A percentile compares a stretch with the other conserved stretches of the same genome.
phyloP scores from a whole-genome alignment of 2,888 invertebrate genomes.

The Cactoblastis cactorum region DNA sequence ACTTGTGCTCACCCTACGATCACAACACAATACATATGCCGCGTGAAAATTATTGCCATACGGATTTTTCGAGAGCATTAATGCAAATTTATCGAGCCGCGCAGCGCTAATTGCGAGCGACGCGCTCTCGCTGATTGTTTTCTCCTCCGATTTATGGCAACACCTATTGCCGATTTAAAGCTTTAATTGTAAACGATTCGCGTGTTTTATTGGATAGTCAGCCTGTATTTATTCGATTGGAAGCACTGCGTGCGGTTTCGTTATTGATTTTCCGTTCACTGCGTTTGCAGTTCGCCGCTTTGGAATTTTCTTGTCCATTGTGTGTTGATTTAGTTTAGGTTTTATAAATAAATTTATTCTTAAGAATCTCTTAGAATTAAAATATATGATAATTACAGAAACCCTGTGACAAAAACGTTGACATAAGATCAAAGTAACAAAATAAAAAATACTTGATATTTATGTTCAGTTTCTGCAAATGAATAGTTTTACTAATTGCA shows the following conservation, averaged over 20 bases:
- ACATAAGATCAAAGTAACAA: too few species aligned
- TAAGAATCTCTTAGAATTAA: too few species aligned
- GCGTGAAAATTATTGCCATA: constrained; percentile 72
- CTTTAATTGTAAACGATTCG: constrained; percentile 79
- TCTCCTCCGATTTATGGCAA: constrained; percentile 77
- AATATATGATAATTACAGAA: too few species aligned
- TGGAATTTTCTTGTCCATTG: constrained; percentile 42
- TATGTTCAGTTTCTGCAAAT: too few species aligned
- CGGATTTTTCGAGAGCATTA: constrained; percentile 79
- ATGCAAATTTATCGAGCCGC: constrained; percentile 78
- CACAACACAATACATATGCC: constrained; percentile 45
- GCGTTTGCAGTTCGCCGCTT: constrained; percentile 46
- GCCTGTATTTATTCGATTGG: constrained; percentile 69
- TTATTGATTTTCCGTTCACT: constrained; percentile 66
- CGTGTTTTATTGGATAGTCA: constrained; percentile 79
- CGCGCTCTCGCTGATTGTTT: constrained; percentile 77
- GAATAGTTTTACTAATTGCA: too few species aligned
- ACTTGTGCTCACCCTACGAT: not conserved
- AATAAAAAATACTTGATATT: too few species aligned
- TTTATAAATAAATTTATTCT: too few species aligned
- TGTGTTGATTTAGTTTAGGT: constrained; percentile 5
- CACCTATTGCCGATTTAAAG: constrained; percentile 80
- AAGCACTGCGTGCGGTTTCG: constrained; percentile 62
- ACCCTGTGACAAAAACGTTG: too few species aligned
- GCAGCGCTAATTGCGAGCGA: constrained; percentile 77